Base-by-base conservation (phyloP, 2,113 vertebrate genomes). In the Rallus limicola region DNA sequence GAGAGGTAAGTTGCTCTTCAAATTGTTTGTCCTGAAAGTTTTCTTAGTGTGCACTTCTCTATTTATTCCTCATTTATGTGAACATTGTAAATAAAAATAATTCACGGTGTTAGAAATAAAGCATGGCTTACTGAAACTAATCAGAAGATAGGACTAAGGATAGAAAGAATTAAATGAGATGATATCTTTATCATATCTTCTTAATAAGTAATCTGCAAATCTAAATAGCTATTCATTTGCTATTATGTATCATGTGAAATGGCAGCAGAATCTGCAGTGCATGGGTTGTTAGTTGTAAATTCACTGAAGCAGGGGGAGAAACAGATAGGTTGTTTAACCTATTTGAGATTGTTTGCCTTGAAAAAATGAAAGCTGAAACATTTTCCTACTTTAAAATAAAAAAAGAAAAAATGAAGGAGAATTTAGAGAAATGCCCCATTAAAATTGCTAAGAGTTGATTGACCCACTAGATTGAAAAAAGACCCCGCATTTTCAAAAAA, bases 121-220 rank as follows among this genome's bases (percentile, higher is more conserved):
- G 60, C 13, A 0, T 95, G 34, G 26, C 83, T 78, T 86, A 92
- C 77, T 86, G 94, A 86, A 93, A 91, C 86, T 94, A 96, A 96
- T 94, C 89, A 53, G 64, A 95, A 96, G 77, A 95, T 82, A 93
- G 44, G 89, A 82, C 77, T 94, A 92, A 71, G 68, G 76, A 81
- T 64, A 70, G 86, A 88, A 92, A 93, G 82, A 92, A 95, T 92
- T 60, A 93, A 91, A 90, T 89, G 63, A 97, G 92, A 95, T 94
- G 18, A 84, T 96, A 95, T 91, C 96, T 96, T 94, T 93, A 93
- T 91, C 83, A 21, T 95, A 96, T 96, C 93, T 85, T 79, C 62
- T 91, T 87, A 91, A 92, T 72, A 95, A 95, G 70, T 40, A 95
- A 95, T 95, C 78, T 96, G 67, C 36, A 95, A 94, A 95, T 92